Percentiles rank a stretch among this genome's conserved stretches.
These are phyloP conservation scores for Sclerodermus sp. DNA, from an alignment of 2,888 invertebrate species.

Conservation along the genomic window DNA sequence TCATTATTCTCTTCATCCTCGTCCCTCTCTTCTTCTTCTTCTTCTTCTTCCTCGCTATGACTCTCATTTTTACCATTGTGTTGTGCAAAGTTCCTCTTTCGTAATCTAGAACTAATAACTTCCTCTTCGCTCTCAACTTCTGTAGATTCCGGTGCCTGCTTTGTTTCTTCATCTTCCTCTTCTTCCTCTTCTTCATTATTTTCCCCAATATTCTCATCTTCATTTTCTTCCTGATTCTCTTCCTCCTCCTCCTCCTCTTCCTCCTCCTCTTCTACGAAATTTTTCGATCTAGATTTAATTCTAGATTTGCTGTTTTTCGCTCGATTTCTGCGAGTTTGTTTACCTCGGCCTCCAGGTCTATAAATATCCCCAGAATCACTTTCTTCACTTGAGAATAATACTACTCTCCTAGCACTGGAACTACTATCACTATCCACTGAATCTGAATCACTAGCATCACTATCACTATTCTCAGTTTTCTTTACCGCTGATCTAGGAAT, in stretches of 20 bases:
- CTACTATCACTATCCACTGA: conserved; percentile 42
- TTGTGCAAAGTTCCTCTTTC: too few species aligned
- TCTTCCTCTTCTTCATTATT: too few species aligned
- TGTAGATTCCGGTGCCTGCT: neutral
- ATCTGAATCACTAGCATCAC: conserved; percentile 45
- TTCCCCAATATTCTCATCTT: too few species aligned
- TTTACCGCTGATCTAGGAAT: conserved; percentile 26
- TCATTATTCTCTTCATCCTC: conserved; percentile 33
- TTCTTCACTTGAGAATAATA: conserved; percentile 40
- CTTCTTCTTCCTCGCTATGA: conserved; percentile 12
- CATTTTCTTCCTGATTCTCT: too few species aligned
- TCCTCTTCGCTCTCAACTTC: neutral
- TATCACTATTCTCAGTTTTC: conserved; percentile 34
- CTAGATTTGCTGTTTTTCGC: conserved; percentile 41
- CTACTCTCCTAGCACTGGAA: conserved; percentile 42
- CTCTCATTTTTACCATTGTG: neutral
- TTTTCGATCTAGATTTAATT: conserved; percentile 34
- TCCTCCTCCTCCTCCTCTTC: conserved; percentile 18
- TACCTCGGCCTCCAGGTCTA: conserved; percentile 57
- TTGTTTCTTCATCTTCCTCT: too few species aligned
- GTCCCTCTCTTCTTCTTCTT: conserved; percentile 25
- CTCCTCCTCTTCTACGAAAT: conserved; percentile 31
- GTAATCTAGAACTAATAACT: too few species aligned
- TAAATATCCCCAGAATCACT: conserved; percentile 64
- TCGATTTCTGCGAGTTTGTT: conserved; percentile 44